Evolutionary conservation across 2,113 vertebrate species (phyloP), one percentile per base, ranked within the genome.

Genomic region (Penelope pileata): DNA sequence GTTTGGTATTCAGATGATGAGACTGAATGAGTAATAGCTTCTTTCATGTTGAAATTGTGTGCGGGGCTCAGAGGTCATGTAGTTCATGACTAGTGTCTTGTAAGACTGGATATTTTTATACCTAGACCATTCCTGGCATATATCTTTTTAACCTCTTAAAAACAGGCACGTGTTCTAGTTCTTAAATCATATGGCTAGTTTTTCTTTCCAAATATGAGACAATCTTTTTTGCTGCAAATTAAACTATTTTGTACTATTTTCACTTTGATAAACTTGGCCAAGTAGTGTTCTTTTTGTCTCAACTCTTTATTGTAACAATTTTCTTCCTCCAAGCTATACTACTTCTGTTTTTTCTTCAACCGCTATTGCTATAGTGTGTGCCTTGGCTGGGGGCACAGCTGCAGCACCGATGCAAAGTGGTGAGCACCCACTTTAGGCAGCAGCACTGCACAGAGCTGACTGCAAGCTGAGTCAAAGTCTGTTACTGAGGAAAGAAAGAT

Each of bases 1-100:
- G 32, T 88, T 94, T 93, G 67, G 26, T 80, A 77, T 91, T 95
- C 91, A 89, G 79, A 93, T 90, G 19, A 72, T 79, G 90, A 91
- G 67, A 70, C 82, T 67, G 84, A 92, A 62, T 93, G 69, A 83
- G 70, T 73, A 94, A 92, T 80, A 58, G 87, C 30, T 34, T 72
- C 60, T 95, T 91, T 86, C 59, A 87, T 75, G 72, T 90, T 45
- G 68, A 83, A 95, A 90, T 90, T 30, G 54, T 74, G 36, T 77
- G 18, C 86, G 68, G 62, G 93, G 42, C 63, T 83, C 54, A 47
- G 32, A 70, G 88, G 64, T 90, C 88, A 70, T 0, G 0, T 63
- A 90, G 86, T 77, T 96, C 72, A 26, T 90, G 47, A 75, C 56
- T 77, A 32, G 2, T 63, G 2, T 83, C 50, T 74, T 54, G 64